Evolutionary conservation across 2,113 vertebrate genomes (phyloP), one percentile per base, ranked within the genome.

Genomic region (Ornithorhynchus anatinus): DNA sequence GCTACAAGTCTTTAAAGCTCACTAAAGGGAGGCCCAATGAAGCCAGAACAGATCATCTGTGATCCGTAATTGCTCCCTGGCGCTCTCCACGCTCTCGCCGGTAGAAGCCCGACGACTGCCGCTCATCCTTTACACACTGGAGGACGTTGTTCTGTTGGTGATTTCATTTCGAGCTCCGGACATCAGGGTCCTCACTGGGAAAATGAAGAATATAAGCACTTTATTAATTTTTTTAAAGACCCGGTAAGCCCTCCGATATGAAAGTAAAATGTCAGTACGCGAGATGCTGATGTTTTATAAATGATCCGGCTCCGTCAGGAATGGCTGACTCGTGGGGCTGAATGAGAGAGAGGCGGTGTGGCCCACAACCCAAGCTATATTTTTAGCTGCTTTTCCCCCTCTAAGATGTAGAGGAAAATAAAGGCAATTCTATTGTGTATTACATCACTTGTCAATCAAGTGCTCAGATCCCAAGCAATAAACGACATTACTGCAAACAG

Each of bases 221-320:
- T 91, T 91, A 92, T 92, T 92, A 91, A 87, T 88, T 82, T 90
- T 89, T 82, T 84, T 83, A 44, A 84, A 86, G 79, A 81, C 63
- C 8, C 16, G 66, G 72, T 82, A 89, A 88, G 81, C 86, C 86
- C 84, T 84, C 35, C 75, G 84, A 76, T 69, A 78, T 61, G 72
- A 77, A 81, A 88, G 84, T 62, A 72, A 80, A 86, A 86, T 86
- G 84, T 89, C 86, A 86, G 86, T 25, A 39, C 23, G 63, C 85
- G 84, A 83, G 88, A 84, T 72, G 77, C 84, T 91, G 81, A 92
- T 88, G 84, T 88, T 89, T 89, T 87, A 65, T 85, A 86, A 88
- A 85, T 80, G 69, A 84, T 74, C 82, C 17, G 10, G 81, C 75
- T 79, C 85, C 77, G 83, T 80, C 85, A 67, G 59, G 77, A 64